Evolutionary conservation across 2,888 invertebrate genomes (phyloP), one percentile per base, ranked within the genome.

Genomic region (Celastrina argiolus): DNA sequence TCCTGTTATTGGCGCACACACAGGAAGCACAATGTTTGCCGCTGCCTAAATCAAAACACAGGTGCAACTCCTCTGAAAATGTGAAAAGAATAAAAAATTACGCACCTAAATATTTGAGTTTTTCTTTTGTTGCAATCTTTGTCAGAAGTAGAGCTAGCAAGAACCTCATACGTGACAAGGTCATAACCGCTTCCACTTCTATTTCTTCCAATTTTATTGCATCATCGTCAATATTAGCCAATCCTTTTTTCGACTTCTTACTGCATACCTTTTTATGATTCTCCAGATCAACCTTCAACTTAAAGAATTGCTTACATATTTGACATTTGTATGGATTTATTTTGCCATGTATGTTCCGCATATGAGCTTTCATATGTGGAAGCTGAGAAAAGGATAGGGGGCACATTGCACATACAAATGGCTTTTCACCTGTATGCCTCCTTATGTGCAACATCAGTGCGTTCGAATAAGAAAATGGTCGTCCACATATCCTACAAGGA

Each of bases 351-450:
- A 97, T 96, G 75, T 95, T 95, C 69, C 94, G 92, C 96, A 97
- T 96, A 81, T 97, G 97, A 69, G 96, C 96, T 83, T 97, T 97
- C 83, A 97, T 93, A 78, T 97, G 97, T 0, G 97, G 96, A 67
- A 97, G 83, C 79, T 97, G 97, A 0, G 96, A 94, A 81, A 97
- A 97, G 0, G 94, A 93, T 42, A 94, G 92, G 42, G 94, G 94
- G 76, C 96, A 96, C 74, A 95, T 85, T 14, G 93, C 88, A 77
- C 95, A 95, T 18, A 77, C 92, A 80, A 97, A 97, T 0, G 97
- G 97, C 75, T 96, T 95, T 80, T 97, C 97, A 0, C 97, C 97
- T 0, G 97, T 97, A 78, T 97, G 97, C 14, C 95, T 92, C 56
- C 97, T 91, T 10, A 95, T 95, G 81, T 97, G 97, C 64, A 97